A percentile compares a stretch with the other conserved stretches of the same genome.
These are phyloP conservation scores for Eucriotettix oculatus DNA, from an alignment of 2,888 invertebrate species.

Conservation along the genomic window DNA sequence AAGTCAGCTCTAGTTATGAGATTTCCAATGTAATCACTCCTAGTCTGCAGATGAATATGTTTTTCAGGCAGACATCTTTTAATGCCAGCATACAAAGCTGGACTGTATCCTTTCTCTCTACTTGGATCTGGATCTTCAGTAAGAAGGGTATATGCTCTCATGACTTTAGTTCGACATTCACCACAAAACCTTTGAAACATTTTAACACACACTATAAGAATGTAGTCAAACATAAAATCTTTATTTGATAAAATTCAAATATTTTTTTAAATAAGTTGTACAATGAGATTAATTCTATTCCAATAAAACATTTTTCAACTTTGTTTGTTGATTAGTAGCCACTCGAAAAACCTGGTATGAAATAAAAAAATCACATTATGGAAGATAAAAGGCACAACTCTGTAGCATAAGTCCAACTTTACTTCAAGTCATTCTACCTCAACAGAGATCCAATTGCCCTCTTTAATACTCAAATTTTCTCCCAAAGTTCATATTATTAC, in stretches of 20 bases:
- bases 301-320: no score
- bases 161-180: conserved; percentile 83
- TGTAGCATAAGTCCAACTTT: not conserved
- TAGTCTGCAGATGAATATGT: conserved; percentile 75
- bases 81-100: conserved; percentile 72
- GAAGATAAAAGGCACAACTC: no score
- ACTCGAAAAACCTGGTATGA: no score
- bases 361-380: no score
- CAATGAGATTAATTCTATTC: not conserved
- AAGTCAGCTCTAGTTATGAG: conserved; percentile 83
- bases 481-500: no score
- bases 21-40: conserved; percentile 75
- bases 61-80: conserved; percentile 70
- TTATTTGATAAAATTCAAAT: not conserved
- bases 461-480: no score
- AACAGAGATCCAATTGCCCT: no score
- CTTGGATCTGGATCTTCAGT: conserved; percentile 68
- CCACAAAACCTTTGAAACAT: conserved; percentile 51
- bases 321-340: no score
- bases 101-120: conserved; percentile 79
- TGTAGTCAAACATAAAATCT: not conserved
- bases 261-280: no score
- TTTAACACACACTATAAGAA: not conserved
- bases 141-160: conserved; percentile 69
- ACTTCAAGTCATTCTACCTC: no score